Base-by-base conservation (phyloP, 2,797 vertebrate species). In the Lophotriccus pileatus region DNA sequence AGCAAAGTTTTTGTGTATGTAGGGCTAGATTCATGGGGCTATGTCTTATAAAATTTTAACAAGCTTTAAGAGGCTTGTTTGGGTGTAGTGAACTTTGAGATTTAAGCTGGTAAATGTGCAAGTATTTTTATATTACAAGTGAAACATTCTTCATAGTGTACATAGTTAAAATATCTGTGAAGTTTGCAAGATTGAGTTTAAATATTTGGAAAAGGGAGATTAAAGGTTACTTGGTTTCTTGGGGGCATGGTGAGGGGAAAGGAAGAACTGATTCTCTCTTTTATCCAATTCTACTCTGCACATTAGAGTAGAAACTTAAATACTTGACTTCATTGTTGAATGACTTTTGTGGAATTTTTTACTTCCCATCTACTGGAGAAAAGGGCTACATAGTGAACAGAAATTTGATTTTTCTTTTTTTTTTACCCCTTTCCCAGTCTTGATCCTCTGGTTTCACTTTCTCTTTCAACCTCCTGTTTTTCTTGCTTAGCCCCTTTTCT, bases 141-240 rank as follows among this genome's bases (percentile, higher is more conserved):
- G 34, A 92, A 89, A 68, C 25, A 18, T 55, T 92, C 12, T 52
- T 93, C 22, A 3, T 82, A 90, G 50, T 5, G 6, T 60, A 23
- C 30, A 2, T 47, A 63, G 44, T 63, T 80, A 60, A 74, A 80
- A 52, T 82, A 80, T 43, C 72, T 77, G 32, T 73, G 44, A 93
- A 43, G n/a, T 60, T 79, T 81, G 22, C 28, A 64, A 76, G 55
- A 68, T 52, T 4, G 27, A 82, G 21, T 50, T 77, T 50, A 83
- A 80, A 74, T 90, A 92, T 87, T 88, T 73, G 50, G 47, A 63
- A 88, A 67, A 81, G 9, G 24, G 28, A 73, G 55, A 66, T 75
- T 73, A 81, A 95, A 94, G 90, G 62, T 91, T 72, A 58, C 25
- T 85, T 74, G 11, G 15, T 72, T 94, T 89, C 55, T 69, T 44